Percentiles rank a stretch among this genome's conserved stretches.
phyloP scores from a whole-genome alignment of 2,888 invertebrate species.

The Busseola fusca region DNA sequence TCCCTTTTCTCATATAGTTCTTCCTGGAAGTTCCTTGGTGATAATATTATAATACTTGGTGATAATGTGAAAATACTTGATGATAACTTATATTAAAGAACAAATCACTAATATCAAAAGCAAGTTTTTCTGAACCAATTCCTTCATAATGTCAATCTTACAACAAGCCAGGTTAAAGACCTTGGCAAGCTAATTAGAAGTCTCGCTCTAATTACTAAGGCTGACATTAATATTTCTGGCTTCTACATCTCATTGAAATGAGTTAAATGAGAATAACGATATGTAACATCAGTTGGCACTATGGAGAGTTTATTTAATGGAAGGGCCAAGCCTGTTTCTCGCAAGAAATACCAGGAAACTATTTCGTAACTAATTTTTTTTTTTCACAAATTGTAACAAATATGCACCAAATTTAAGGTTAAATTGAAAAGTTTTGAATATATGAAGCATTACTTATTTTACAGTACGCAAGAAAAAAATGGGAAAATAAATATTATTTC shows the following conservation, averaged over 20 bases:
- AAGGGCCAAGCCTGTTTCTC: slow-evolving; percentile 9
- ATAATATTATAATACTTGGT: no score
- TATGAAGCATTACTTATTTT: background rate
- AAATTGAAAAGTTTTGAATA: accelerated
- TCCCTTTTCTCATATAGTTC: no score
- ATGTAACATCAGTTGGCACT: slow-evolving; percentile 45
- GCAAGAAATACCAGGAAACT: background rate
- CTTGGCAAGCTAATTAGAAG: slow-evolving; percentile 37
- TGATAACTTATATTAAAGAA: background rate
- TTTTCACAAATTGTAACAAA: background rate
- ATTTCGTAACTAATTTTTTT: background rate
- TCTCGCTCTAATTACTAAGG: slow-evolving; percentile 41
- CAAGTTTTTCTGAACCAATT: background rate
- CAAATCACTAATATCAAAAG: background rate
- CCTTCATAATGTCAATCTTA: background rate
- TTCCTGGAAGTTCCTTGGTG: no score
- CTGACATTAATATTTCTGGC: slow-evolving; percentile 44
- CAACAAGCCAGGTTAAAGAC: slow-evolving; percentile 10
- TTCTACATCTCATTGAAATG: slow-evolving; percentile 25
- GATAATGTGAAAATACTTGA: no score
- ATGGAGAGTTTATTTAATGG: slow-evolving; percentile 10
- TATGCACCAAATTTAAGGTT: background rate
- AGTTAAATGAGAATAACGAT: slow-evolving; percentile 27
- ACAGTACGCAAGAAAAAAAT: background rate
- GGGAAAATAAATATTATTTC: background rate